Base-by-base conservation (phyloP, 2,888 invertebrate genomes). In the Nemotelus nigrinus region DNA sequence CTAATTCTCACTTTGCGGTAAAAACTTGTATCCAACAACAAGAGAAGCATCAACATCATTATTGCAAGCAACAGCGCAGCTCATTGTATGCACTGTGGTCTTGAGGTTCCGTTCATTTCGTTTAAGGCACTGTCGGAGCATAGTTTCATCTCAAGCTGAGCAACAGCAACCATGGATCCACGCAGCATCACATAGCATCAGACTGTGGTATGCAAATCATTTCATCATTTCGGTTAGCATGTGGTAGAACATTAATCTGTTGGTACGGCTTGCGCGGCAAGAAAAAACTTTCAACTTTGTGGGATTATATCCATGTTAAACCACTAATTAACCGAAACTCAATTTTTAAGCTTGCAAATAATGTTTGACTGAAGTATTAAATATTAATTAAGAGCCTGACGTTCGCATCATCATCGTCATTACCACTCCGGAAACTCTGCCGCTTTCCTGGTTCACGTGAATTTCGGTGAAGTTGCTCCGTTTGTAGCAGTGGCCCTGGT, bases 321-420 rank as follows among this genome's bases (percentile, higher is more conserved):
- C 74, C 74, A 10, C 74, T 74, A 74, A 74, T 74, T 74, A 74
- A 74, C 74, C 74, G 60, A 60, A 74, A 60, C 74, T 74, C 74
- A 50, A 74, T 74, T 74, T 74, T 60, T 74, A 74, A 74, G 74
- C 74, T 74, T 25, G 7, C 60, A 74, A 60, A 58, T 58, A 63
- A 74, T 63, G 74, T 74, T 74, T 74, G 74, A 50, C 60, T 74
- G 63, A 60, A 48, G 74, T 74, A 60, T 60, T 74, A 74, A 74
- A 74, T 74, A 74, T 74, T 74, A 74, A 74, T 60, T 74, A 72
- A 60, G 74, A 53, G 58, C 63, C 8, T 63, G 25, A 25, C 25
- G 25, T 25, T 25, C 25, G 25, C 25, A 25, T 25, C 25, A 25
- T 25, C 25, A 25, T 25, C 25, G 25, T 25, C 25, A 25, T 25